Base-by-base conservation (phyloP, 2,888 invertebrate species). In the Metellina segmentata region DNA sequence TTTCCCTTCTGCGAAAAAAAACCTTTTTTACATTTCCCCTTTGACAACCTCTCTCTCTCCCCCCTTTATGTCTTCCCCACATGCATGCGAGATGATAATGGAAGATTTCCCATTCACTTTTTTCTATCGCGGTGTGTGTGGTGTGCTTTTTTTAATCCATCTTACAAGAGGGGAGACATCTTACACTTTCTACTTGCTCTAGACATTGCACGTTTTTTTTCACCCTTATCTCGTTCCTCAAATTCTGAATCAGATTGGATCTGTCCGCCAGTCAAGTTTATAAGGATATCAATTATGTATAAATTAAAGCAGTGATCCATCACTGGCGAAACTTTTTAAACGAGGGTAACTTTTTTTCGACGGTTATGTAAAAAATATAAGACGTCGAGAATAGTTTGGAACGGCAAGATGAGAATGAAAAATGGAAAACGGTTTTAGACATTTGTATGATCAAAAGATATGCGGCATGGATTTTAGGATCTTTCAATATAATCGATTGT, bases 11-110 rank as follows among this genome's bases (percentile, higher is more conserved):
- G 61, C 61, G 16, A 61, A 61, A 61, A 61, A 61, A 61, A 8
- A 11, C 61, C 1, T 61, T 61, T 61, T 61, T 61, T 61, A 16
- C 16, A 16, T 61, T 61, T 61, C 13, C 52, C 19, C 19, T 19
- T 16, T 13, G n/a, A 61, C 19, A 34, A 16, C 16, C 70, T 16
- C 20, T n/a, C 52, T n/a, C 19, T n/a, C n/a, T n/a, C n/a, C n/a
- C 51, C 13, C 20, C 19, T 71, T 86, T 85, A 61, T 69, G 77
- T 69, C 49, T 81, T 48, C 72, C 16, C 48, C 72, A 48, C 70
- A 83, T 78, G 78, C 49, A 82, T 70, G 53, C 48, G 79, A 79
- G 49, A 85, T 79, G 71, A 90, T 85, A 90, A 85, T 71, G 70
- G 90, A 79, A 79, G 34, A 61, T 79, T 34, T 79, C 79, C 34